Base-by-base conservation (phyloP, 2,113 vertebrate genomes). In the Microtus oregoni region DNA sequence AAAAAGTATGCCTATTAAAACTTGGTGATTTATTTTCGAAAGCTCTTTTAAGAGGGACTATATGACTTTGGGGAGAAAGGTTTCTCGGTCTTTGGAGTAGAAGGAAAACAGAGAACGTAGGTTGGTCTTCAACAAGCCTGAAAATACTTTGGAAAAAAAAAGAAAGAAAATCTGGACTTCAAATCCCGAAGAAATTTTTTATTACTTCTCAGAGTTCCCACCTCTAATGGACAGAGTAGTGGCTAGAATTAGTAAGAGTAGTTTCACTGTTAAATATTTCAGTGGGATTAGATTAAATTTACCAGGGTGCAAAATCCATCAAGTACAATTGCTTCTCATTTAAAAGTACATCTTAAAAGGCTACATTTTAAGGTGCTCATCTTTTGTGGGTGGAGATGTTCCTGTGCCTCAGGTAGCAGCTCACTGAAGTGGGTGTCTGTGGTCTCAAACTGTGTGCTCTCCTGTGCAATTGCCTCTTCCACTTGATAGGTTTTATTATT, bases 21-120 rank as follows among this genome's bases (percentile, higher is more conserved):
- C 70, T 61, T 86, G 41, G 90, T 94, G 32, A 81, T 95, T 94
- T 90, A 22, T 93, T 93, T 97, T 86, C 78, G 72, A 61, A 90
- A 65, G 50, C 47, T 35, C 86, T 91, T 61, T 12, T 89, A 97
- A 91, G 72, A 95, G 22, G 44, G 20, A 30, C 63, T 90, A 0
- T 70, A 41, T 94, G 91, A 15, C 50, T 87, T 7, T 95, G 35
- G 28, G 19, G 19, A 82, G 14, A n/a, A 38, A 82, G 11, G 12
- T 5, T 38, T 83, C 41, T 50, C 91, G 17, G 50, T 96, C 47
- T 96, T 82, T 89, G 77, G 86, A 96, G 63, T 86, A 67, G 68
- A 73, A 87, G 55, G 76, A 87, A 38, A 2, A 0, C 63, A 7
- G 63, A 78, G 73, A 82, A 68, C 24, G 91, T 67, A 95, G 83